Conservation (phyloP, 2,888 invertebrate species). For the Nemotelus nigrinus region DNA sequence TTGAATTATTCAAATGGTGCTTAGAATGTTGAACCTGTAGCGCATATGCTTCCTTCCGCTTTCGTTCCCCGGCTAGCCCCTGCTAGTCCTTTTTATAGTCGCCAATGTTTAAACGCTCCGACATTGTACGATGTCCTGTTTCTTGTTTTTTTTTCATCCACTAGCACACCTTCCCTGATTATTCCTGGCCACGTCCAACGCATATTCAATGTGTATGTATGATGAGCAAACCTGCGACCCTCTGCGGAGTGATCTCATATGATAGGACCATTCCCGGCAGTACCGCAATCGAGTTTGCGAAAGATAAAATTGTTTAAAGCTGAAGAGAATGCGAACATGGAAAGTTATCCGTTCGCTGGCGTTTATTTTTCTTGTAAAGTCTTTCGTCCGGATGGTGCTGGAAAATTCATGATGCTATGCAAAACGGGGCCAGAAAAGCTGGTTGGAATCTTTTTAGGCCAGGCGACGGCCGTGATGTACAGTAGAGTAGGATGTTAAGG, state of each 20-base stretch:
- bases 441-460: slow-evolving; percentile 1
- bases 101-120: no score
- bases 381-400: slow-evolving; percentile 4
- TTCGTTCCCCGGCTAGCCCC: neutral
- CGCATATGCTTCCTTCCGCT: neutral
- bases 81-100: neutral
- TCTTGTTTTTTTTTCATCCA: neutral
- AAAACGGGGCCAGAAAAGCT: neutral
- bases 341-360: neutral
- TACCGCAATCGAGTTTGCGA: slow-evolving; percentile 2
- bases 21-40: slow-evolving; percentile 26
- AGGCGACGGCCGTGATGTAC: neutral
- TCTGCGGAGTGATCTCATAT: no score
- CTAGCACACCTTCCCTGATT: neutral
- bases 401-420: slow-evolving; percentile 22
- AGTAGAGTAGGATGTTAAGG: neutral
- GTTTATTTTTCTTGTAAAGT: neutral
- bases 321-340: slow-evolving; percentile 11
- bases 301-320: slow-evolving; percentile 24
- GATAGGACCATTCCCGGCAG: neutral
- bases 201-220: no score
- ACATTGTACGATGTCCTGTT: neutral
- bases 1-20: slow-evolving; percentile 37
- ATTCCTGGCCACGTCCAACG: neutral
- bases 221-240: no score